A percentile compares a stretch with the other conserved stretches of the same genome.
These are phyloP conservation scores for Pollimyrus isidori DNA, from an alignment of 2,113 vertebrate genomes.

Conservation along the genomic window DNA sequence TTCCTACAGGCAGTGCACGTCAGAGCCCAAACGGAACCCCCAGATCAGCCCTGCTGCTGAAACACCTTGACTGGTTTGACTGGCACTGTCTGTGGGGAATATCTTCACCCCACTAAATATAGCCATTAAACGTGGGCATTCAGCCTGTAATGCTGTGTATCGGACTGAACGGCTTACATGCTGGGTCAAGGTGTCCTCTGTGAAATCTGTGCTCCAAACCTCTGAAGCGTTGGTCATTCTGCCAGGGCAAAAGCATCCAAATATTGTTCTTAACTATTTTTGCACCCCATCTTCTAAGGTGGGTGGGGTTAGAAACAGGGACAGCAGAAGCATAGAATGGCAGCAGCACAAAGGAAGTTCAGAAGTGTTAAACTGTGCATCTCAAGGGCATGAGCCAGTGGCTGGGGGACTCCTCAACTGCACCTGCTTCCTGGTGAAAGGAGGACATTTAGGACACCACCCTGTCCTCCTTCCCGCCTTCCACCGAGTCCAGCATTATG, in stretches of 20 bases:
- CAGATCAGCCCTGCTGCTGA: neutral
- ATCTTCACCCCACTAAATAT: neutral
- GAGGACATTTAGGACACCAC: neutral
- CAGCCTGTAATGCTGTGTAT: neutral
- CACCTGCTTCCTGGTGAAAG: neutral
- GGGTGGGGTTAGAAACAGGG: neutral
- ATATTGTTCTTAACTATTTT: neutral
- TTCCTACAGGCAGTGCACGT: neutral
- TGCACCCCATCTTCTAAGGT: neutral
- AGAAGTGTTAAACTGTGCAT: neutral
- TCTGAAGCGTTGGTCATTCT: conserved; percentile 51
- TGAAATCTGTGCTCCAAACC: conserved; percentile 42
- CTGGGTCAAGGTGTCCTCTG: conserved; percentile 37
- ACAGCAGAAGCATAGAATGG: neutral
- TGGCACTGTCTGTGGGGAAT: neutral
- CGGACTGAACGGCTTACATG: conserved; percentile 35
- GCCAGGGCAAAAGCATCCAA: neutral
- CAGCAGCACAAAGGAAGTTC: neutral
- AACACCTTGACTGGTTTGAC: neutral
- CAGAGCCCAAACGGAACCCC: neutral
- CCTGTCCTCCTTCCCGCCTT: neutral
- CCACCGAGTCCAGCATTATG: no score
- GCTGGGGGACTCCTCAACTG: neutral
- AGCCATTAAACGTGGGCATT: neutral
- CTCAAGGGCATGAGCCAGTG: neutral